Percentiles rank a stretch among this genome's conserved stretches.
Conservation (phyloP, 2,797 vertebrate species). For the Anabacerthia variegaticeps region DNA sequence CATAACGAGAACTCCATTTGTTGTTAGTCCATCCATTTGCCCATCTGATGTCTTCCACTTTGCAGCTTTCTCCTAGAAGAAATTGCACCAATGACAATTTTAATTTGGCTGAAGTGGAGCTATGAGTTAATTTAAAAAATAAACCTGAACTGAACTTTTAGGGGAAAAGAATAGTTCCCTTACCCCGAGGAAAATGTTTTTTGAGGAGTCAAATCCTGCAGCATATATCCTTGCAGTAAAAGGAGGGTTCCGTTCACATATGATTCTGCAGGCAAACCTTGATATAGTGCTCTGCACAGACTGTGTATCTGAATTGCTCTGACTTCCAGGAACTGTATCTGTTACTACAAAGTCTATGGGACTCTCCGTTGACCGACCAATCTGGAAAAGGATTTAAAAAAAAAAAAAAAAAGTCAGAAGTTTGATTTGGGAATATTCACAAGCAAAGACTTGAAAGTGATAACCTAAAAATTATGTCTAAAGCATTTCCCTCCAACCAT, state of each 20-base stretch:
- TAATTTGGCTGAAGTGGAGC: neutral
- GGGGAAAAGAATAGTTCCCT: constrained; percentile 17
- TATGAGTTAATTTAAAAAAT: neutral
- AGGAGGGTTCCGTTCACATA: constrained; percentile 94
- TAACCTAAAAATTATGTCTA: neutral
- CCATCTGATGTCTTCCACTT: constrained; percentile 96
- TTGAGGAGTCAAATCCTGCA: constrained; percentile 97
- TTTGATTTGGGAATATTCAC: neutral
- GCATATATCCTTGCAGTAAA: constrained; percentile 96
- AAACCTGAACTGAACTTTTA: neutral
- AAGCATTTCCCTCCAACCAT: neutral
- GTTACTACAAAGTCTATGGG: constrained; percentile 99
- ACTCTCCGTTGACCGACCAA: constrained; percentile 95
- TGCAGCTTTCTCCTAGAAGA: constrained; percentile 91
- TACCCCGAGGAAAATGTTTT: constrained; percentile 99
- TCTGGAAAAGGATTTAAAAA: constrained; percentile 74
- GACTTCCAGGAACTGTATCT: constrained; percentile 96
- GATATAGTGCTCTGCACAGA: constrained; percentile 98
- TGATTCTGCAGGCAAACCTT: constrained; percentile 96
- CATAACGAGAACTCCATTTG: constrained; percentile 98
- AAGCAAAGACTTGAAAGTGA: neutral
- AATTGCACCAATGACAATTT: neutral
- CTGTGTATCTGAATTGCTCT: constrained; percentile 93
- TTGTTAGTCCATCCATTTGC: constrained; percentile 97
- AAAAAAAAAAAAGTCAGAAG: neutral